These are phyloP conservation scores for Paramuricea clavata DNA, from an alignment of 92 coral and sea anemone species.

Conservation along the genomic window DNA sequence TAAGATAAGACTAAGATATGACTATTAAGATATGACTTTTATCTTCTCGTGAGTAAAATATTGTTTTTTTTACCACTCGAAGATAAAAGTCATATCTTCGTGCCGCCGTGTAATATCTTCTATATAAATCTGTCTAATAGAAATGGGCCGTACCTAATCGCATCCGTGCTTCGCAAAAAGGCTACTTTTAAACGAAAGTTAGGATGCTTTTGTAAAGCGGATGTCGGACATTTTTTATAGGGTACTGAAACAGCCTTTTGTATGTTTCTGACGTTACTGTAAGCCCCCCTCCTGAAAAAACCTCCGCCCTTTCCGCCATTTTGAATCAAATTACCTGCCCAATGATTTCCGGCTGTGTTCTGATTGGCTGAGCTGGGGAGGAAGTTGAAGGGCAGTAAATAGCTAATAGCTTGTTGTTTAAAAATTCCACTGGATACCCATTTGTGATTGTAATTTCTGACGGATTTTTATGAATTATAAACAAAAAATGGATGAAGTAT, in stretches of 20 bases:
- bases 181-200: not conserved
- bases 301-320: not conserved
- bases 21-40: no score
- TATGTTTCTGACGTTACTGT: not conserved
- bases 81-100: no score
- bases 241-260: not conserved
- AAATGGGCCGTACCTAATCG: no score
- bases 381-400: not conserved
- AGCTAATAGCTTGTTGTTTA: slow-evolving; percentile 6
- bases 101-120: no score
- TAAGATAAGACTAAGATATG: no score
- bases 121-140: no score
- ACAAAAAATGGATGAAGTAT: not conserved
- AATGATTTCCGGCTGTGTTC: not conserved
- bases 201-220: not conserved
- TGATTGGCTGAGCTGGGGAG: not conserved
- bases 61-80: no score
- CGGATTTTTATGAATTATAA: not conserved
- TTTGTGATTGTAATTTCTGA: not conserved
- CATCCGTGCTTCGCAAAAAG: no score
- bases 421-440: not conserved
- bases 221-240: not conserved
- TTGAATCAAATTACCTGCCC: slow-evolving; percentile 24
- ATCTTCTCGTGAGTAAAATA: no score
- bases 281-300: no score